Percentiles rank a stretch among this genome's conserved stretches.
Conservation (phyloP, 2,888 invertebrate species). For the Lasiommata megera region DNA sequence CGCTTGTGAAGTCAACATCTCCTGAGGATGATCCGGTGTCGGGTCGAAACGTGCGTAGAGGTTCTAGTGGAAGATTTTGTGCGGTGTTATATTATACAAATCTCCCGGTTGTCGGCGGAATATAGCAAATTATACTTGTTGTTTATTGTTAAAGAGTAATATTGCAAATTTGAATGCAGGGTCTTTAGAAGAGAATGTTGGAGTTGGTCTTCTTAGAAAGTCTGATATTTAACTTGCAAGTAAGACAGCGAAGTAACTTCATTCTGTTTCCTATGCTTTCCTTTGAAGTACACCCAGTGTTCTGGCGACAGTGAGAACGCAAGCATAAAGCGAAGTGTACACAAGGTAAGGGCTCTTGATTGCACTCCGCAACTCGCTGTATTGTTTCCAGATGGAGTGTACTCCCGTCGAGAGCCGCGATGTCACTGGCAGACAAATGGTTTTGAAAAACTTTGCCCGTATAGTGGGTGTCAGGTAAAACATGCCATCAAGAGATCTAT, state of each 20-base stretch:
- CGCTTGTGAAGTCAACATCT: too few species aligned
- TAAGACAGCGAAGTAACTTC: neutral
- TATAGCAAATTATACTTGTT: too few species aligned
- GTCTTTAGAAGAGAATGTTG: too few species aligned
- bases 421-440: conserved; percentile 12
- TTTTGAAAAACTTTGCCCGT: neutral
- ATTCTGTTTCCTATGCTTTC: neutral
- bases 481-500: too few species aligned
- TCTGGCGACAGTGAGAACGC: conserved; percentile 16
- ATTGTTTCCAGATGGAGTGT: conserved; percentile 32
- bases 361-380: conserved; percentile 36
- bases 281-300: conserved; percentile 7
- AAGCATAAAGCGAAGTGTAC: conserved; percentile 13
- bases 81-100: too few species aligned
- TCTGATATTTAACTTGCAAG: neutral
- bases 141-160: too few species aligned
- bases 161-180: too few species aligned
- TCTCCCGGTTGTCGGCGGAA: too few species aligned
- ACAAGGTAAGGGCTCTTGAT: conserved; percentile 49
- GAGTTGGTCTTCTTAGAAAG: neutral
- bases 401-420: conserved; percentile 14
- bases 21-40: too few species aligned
- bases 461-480: neutral
- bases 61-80: too few species aligned
- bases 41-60: too few species aligned